A percentile compares a stretch with the other conserved stretches of the same genome.
Evolutionary conservation across 2,113 vertebrate genomes (phyloP).

Genomic region (Lynx canadensis): DNA sequence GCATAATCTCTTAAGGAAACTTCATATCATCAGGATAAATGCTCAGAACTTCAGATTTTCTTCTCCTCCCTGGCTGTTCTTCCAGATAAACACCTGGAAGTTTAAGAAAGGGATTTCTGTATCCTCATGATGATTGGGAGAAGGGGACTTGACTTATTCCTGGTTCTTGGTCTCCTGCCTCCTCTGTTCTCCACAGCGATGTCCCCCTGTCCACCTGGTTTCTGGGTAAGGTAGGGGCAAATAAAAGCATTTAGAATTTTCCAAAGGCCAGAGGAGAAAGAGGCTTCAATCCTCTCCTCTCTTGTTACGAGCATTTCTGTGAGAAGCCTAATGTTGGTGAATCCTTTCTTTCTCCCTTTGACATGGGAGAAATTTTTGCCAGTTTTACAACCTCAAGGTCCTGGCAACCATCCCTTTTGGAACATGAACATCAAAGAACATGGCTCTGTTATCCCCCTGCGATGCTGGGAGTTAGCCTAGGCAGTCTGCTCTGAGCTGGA

Average conservation of each 20-base stretch:
- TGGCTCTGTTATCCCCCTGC: background rate
- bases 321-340: background rate
- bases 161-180: background rate
- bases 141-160: background rate
- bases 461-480: background rate
- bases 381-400: background rate
- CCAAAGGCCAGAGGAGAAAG: background rate
- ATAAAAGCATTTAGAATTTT: background rate
- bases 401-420: background rate
- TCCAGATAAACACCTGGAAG: background rate
- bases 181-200: background rate
- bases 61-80: background rate
- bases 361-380: background rate
- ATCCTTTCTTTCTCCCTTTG: background rate
- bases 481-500: background rate
- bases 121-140: background rate
- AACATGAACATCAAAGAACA: background rate
- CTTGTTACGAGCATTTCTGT: background rate
- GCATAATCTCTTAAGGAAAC: background rate
- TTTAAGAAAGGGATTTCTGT: background rate
- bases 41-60: background rate
- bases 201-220: background rate
- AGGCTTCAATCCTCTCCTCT: background rate
- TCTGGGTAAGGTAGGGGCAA: background rate
- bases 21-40: background rate